Conservation (phyloP, 2,888 invertebrate genomes). For the Cartodere bifasciata region DNA sequence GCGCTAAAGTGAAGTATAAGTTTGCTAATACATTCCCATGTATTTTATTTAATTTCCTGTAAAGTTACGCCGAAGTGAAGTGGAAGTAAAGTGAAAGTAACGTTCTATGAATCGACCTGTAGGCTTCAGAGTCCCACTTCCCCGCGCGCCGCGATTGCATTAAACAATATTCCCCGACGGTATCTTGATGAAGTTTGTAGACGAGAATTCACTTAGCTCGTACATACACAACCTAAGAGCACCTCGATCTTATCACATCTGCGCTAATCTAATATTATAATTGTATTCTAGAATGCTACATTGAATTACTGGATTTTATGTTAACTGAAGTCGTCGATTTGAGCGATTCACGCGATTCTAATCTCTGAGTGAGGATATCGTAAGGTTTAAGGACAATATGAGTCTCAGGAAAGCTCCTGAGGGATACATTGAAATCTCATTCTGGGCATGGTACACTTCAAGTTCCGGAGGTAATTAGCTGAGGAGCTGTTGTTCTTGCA, state of each 20-base stretch:
- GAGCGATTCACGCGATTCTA: constrained; percentile 21
- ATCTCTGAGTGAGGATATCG: constrained; percentile 17
- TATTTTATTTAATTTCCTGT: too few relatives aligned
- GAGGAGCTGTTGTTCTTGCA: constrained; percentile 30
- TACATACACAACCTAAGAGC: constrained; percentile 22
- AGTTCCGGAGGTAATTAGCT: constrained; percentile 30
- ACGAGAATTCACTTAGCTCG: constrained; percentile 31
- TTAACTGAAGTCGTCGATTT: constrained; percentile 33
- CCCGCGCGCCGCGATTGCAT: constrained; percentile 23
- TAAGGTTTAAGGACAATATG: constrained; percentile 14
- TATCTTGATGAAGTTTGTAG: constrained; percentile 29
- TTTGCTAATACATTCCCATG: too few relatives aligned
- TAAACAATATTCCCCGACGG: constrained; percentile 27
- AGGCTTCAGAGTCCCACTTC: too few relatives aligned
- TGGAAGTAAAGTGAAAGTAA: too few relatives aligned
- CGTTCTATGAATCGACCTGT: too few relatives aligned
- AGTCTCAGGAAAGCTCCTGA: constrained; percentile 30
- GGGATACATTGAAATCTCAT: constrained; percentile 39
- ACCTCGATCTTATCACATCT: constrained; percentile 28
- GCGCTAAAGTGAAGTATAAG: too few relatives aligned
- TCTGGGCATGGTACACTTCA: constrained; percentile 28
- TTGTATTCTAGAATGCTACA: constrained; percentile 36
- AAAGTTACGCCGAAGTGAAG: too few relatives aligned
- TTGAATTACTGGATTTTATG: constrained; percentile 37
- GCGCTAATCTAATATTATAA: constrained; percentile 39